Evolutionary conservation across 2,888 invertebrate genomes (phyloP).

Genomic region (Lysandra bellargus): DNA sequence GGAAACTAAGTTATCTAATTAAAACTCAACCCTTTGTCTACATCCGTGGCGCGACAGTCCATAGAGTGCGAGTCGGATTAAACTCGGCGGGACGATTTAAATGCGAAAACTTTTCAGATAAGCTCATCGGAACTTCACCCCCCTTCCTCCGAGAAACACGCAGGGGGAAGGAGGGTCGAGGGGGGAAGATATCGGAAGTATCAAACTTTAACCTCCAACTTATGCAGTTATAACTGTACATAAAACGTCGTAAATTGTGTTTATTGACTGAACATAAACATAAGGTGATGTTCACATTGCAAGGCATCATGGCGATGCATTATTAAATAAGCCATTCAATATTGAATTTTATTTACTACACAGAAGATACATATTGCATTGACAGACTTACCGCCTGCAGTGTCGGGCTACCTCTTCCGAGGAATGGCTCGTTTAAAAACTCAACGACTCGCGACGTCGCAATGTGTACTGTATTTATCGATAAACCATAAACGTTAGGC

Average conservation of each 20-base stretch:
- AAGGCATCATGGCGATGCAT: background rate
- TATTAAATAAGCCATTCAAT: too few relatives aligned
- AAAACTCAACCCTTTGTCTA: background rate
- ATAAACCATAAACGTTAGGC: background rate
- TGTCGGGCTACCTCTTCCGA: too few relatives aligned
- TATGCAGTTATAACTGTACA: background rate
- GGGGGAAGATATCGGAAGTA: background rate
- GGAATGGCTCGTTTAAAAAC: background rate
- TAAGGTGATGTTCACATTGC: too few relatives aligned
- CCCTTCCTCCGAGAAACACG: background rate
- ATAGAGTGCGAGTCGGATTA: background rate
- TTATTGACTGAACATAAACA: background rate
- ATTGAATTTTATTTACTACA: too few relatives aligned
- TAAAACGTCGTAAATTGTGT: background rate
- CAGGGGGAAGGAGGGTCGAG: background rate
- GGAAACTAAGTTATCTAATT: background rate
- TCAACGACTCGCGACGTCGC: background rate
- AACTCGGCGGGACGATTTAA: slow-evolving; percentile 6
- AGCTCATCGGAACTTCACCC: background rate
- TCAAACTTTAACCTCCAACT: background rate
- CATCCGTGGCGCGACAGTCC: background rate
- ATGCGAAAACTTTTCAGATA: slow-evolving; percentile 20
- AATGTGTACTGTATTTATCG: background rate
- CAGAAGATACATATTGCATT: too few relatives aligned
- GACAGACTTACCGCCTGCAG: too few relatives aligned